Conservation (phyloP, 1,140 invertebrate genomes). For the Laodelphax striatellus region DNA sequence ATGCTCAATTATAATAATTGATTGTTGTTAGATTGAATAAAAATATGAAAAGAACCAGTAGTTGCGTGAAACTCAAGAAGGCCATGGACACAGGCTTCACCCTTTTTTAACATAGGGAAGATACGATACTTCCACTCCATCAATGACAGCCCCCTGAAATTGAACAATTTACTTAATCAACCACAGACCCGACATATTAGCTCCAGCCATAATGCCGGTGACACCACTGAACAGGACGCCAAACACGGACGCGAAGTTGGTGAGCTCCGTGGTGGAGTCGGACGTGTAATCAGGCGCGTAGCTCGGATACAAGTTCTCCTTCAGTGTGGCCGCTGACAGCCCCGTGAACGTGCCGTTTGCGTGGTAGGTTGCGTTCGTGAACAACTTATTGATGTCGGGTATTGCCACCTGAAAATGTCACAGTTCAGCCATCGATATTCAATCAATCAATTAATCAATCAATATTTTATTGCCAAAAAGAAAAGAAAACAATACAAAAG, state of each 20-base stretch:
- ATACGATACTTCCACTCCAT: too few relatives aligned
- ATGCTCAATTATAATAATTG: too few relatives aligned
- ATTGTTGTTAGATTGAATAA: too few relatives aligned
- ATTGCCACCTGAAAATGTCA: constrained; percentile 45
- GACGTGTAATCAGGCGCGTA: constrained; percentile 81
- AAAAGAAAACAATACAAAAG: too few relatives aligned
- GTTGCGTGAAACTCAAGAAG: too few relatives aligned
- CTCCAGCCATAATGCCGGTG: constrained; percentile 98
- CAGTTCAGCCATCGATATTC: neutral
- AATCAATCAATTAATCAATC: too few relatives aligned
- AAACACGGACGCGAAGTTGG: constrained; percentile 86
- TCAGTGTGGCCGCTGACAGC: constrained; percentile 55
- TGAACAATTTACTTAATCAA: too few relatives aligned
- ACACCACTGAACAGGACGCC: constrained; percentile 90
- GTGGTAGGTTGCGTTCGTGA: constrained; percentile 47
- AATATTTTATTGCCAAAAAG: too few relatives aligned
- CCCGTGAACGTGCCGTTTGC: constrained; percentile 68
- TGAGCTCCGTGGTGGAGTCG: constrained; percentile 40
- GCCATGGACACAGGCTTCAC: too few relatives aligned
- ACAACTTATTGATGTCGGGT: constrained; percentile 54
- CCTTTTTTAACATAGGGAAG: too few relatives aligned
- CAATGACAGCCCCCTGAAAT: too few relatives aligned
- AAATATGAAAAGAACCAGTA: too few relatives aligned
- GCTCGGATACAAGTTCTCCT: constrained; percentile 58
- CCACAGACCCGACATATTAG: constrained; percentile 99